Conservation (phyloP, 53 echinoderm and acorn worm genomes). For the Patiria pectinifera region DNA sequence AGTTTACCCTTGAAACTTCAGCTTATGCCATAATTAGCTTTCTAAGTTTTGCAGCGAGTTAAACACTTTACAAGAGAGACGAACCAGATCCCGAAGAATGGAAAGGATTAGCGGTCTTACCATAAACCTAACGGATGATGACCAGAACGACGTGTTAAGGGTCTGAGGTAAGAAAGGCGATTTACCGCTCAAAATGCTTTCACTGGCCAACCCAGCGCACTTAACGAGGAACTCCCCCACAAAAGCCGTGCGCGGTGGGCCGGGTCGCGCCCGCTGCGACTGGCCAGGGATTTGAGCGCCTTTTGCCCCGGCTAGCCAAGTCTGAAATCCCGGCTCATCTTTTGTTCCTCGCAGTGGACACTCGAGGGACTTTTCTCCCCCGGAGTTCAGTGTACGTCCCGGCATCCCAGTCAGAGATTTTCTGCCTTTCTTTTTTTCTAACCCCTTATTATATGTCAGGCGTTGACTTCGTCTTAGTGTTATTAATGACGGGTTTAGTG, state of each 20-base stretch:
- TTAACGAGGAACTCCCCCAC: background rate
- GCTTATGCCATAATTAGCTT: slow-evolving; percentile 55
- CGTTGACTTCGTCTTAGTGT: slow-evolving; percentile 56
- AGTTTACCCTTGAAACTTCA: slow-evolving; percentile 46
- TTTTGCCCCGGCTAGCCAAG: slow-evolving; percentile 20
- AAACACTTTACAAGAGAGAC: slow-evolving; percentile 42
- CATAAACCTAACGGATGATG: slow-evolving; percentile 13
- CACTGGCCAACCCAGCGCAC: slow-evolving; percentile 1
- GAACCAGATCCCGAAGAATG: background rate
- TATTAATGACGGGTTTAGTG: slow-evolving; percentile 56
- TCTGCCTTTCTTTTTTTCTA: background rate
- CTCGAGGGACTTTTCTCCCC: background rate
- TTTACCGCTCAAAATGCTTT: slow-evolving; percentile 27
- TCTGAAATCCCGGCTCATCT: slow-evolving; percentile 27
- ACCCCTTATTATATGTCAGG: slow-evolving; percentile 36
- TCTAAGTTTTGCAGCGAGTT: slow-evolving; percentile 41
- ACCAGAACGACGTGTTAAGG: background rate
- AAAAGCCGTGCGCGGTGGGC: background rate
- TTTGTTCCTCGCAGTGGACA: background rate
- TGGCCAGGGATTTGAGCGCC: slow-evolving; percentile 43
- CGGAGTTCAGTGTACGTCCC: background rate
- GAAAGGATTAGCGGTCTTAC: slow-evolving; percentile 34
- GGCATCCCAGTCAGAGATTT: background rate
- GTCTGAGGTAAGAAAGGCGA: slow-evolving; percentile 1
- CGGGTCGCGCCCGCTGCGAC: background rate